These are phyloP conservation scores for Colletes latitarsis DNA, from an alignment of 1,140 invertebrate species.

Conservation along the genomic window DNA sequence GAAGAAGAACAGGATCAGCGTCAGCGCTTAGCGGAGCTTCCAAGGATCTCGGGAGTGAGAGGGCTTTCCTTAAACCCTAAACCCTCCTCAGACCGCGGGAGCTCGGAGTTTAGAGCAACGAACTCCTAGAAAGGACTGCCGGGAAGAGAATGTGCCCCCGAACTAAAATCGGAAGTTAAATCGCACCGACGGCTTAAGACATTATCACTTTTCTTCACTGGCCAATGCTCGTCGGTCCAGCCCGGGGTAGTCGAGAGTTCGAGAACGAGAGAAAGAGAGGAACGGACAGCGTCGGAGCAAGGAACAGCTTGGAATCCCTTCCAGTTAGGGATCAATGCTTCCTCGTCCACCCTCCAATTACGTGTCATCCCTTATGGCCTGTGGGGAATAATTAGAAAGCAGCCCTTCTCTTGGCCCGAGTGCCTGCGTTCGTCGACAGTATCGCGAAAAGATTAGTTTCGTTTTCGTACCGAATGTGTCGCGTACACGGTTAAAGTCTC, in stretches of 20 bases:
- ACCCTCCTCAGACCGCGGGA: conserved; percentile 75
- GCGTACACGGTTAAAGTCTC: conserved; percentile 50
- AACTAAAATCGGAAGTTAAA: conserved; percentile 79
- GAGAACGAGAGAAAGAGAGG: conserved; percentile 20
- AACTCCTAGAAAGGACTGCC: conserved; percentile 64
- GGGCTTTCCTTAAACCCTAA: conserved; percentile 79
- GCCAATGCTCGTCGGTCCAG: conserved; percentile 67
- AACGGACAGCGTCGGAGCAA: conserved; percentile 16
- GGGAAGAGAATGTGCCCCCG: conserved; percentile 59
- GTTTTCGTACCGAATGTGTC: conserved; percentile 42
- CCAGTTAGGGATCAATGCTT: conserved; percentile 74
- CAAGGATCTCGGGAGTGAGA: conserved; percentile 72
- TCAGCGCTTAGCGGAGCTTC: conserved; percentile 76
- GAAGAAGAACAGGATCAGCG: conserved; percentile 77
- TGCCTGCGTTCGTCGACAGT: conserved; percentile 26
- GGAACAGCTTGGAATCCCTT: conserved; percentile 68
- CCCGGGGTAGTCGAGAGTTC: conserved; percentile 56
- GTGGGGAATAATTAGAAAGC: conserved; percentile 80
- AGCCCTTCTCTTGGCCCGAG: conserved; percentile 61
- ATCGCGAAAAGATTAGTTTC: conserved; percentile 43
- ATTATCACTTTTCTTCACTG: conserved; percentile 80
- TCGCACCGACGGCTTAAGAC: conserved; percentile 78
- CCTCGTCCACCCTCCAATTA: conserved; percentile 78
- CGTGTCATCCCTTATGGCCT: conserved; percentile 77
- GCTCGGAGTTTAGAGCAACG: conserved; percentile 75